A percentile compares a stretch with the other conserved stretches of the same genome.
Evolutionary conservation across 2,113 vertebrate species (phyloP).

Genomic region (Lagenorhynchus albirostris): DNA sequence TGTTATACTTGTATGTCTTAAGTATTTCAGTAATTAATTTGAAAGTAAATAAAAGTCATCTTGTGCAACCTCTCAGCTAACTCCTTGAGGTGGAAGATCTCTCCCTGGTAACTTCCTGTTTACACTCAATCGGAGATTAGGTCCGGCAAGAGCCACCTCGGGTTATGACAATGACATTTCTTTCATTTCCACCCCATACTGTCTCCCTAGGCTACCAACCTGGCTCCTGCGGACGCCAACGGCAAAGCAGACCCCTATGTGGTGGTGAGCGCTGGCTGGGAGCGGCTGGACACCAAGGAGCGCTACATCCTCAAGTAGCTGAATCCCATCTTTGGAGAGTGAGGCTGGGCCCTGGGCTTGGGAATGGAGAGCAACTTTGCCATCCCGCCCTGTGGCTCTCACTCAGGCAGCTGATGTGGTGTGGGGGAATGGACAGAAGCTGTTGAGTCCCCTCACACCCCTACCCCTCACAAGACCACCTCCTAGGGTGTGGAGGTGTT

Average conservation of each 20-base stretch:
- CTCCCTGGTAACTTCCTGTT: background rate
- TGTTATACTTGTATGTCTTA: background rate
- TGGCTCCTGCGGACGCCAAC: constrained; percentile 92
- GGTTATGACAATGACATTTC: background rate
- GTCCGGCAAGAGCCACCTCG: background rate
- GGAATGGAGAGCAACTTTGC: background rate
- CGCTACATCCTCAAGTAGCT: constrained; percentile 96
- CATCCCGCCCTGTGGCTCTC: background rate
- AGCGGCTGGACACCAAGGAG: constrained; percentile 87
- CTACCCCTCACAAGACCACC: background rate
- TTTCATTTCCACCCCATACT: background rate
- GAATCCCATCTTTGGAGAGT: constrained; percentile 97
- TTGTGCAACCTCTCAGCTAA: background rate
- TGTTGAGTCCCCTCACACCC: background rate
- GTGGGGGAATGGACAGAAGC: background rate
- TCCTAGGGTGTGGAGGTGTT: background rate
- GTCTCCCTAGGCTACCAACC: constrained; percentile 87
- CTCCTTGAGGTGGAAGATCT: background rate
- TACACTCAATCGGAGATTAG: background rate
- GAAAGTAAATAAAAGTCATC: background rate
- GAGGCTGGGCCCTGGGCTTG: constrained; percentile 31
- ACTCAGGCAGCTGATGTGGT: background rate
- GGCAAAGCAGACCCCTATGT: constrained; percentile 96
- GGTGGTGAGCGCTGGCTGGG: constrained; percentile 86
- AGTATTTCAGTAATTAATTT: background rate